phyloP scores from a whole-genome alignment of 2,888 invertebrate species.

The Ischnus inquisitorius region DNA sequence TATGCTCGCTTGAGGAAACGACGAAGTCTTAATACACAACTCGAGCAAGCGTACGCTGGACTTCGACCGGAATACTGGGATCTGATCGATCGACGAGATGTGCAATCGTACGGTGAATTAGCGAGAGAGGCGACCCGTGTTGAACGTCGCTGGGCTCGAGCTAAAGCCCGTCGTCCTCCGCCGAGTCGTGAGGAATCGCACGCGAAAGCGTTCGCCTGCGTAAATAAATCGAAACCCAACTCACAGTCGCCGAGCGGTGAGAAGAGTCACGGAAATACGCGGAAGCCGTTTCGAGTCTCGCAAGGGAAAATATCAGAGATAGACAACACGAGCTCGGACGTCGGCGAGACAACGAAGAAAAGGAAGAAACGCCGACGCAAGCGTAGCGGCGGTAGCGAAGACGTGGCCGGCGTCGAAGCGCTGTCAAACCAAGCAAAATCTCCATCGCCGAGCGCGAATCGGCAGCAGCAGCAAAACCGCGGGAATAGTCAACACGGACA shows the following conservation, averaged over 20 bases:
- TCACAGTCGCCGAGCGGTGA: not conserved
- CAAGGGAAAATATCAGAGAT: not conserved
- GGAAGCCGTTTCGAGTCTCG: not conserved
- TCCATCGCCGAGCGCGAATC: not conserved
- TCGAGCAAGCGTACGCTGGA: slow-evolving; percentile 14
- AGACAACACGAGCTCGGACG: no score
- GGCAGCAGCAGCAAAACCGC: no score
- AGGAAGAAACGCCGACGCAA: not conserved
- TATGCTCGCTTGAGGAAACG: no score
- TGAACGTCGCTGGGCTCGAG: slow-evolving; percentile 3
- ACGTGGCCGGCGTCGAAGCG: not conserved
- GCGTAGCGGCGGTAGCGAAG: no score
- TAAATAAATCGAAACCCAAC: no score
- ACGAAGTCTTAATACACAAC: not conserved
- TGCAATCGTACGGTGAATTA: not conserved
- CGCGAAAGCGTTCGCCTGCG: slow-evolving; percentile 11
- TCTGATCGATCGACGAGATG: not conserved
- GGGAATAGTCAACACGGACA: no score
- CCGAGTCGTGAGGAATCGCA: slow-evolving; percentile 1
- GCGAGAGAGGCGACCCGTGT: not conserved
- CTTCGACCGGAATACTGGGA: slow-evolving; percentile 26
- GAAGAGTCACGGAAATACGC: not conserved
- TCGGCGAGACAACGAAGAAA: not conserved
- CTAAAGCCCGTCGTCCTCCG: not conserved
- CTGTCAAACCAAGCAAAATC: no score